Evolutionary conservation across 2,797 vertebrate genomes (phyloP).

Genomic region (Ataeniobius toweri): DNA sequence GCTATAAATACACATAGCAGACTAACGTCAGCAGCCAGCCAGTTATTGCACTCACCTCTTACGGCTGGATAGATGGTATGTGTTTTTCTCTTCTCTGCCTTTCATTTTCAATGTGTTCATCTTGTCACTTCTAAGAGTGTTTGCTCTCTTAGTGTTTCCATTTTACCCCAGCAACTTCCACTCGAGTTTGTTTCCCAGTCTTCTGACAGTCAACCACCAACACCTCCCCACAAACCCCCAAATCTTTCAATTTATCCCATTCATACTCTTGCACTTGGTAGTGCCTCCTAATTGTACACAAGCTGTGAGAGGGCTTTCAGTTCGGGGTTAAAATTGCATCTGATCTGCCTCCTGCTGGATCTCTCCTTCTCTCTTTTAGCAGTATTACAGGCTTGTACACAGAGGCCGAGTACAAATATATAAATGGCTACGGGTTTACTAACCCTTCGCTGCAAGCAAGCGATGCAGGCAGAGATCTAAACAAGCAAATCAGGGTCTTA

Average conservation of each 20-base stretch:
- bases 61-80: conserved; percentile 56
- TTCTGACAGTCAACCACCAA: conserved; percentile 28
- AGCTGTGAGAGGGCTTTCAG: conserved; percentile 76
- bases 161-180: conserved; percentile 38
- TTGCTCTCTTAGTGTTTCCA: conserved; percentile 28
- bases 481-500: conserved; percentile 7
- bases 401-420: conserved; percentile 43
- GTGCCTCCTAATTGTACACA: conserved; percentile 79
- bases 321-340: conserved; percentile 75
- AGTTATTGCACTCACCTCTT: conserved; percentile 66
- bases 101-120: conserved; percentile 38
- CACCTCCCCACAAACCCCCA: background rate
- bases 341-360: conserved; percentile 68
- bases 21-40: conserved; percentile 69
- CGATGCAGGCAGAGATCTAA: conserved; percentile 15
- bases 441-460: conserved; percentile 17
- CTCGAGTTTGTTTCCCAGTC: conserved; percentile 46
- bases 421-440: conserved; percentile 44
- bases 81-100: conserved; percentile 24
- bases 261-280: conserved; percentile 69
- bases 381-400: conserved; percentile 44
- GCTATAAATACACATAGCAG: conserved; percentile 82
- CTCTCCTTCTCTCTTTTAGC: conserved; percentile 57
- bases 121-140: conserved; percentile 29
- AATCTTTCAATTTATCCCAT: conserved; percentile 46